phyloP scores from a whole-genome alignment of 2,113 vertebrate species.

The Anarrhichthys ocellatus region DNA sequence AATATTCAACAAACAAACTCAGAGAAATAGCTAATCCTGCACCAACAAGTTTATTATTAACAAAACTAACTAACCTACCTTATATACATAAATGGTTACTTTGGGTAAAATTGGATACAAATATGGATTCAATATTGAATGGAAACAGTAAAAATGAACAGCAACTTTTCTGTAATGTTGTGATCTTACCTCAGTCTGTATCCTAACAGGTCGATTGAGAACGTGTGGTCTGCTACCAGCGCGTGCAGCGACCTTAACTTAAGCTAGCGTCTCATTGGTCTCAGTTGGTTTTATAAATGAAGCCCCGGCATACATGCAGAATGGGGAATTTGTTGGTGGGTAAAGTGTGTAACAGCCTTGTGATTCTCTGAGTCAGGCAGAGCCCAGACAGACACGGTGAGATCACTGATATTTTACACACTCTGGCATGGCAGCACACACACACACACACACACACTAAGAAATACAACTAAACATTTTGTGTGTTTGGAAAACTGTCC shows the following conservation, averaged over 20 bases:
- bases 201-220: not conserved
- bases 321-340: slow-evolving; percentile 42
- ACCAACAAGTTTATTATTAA: not conserved
- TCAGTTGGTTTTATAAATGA: slow-evolving; percentile 9
- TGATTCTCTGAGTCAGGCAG: slow-evolving; percentile 53
- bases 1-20: not conserved
- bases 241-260: not conserved
- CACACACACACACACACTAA: fast-evolving
- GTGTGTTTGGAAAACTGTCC: slow-evolving; percentile 33
- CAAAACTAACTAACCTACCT: not conserved
- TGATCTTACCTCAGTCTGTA: slow-evolving; percentile 28
- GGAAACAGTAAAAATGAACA: not conserved
- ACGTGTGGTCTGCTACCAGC: not conserved
- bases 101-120: too few species aligned
- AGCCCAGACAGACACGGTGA: slow-evolving; percentile 31
- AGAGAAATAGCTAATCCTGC: not conserved
- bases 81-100: not conserved
- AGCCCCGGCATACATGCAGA: not conserved
- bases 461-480: not conserved
- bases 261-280: not conserved
- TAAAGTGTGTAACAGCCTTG: slow-evolving; percentile 37
- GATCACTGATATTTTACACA: slow-evolving; percentile 28
- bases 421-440: not conserved
- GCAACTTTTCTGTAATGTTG: slow-evolving; percentile 6
- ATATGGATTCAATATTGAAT: not conserved